These are phyloP conservation scores for Nesidiocoris tenuis DNA, from an alignment of 2,888 invertebrate species.

Conservation along the genomic window DNA sequence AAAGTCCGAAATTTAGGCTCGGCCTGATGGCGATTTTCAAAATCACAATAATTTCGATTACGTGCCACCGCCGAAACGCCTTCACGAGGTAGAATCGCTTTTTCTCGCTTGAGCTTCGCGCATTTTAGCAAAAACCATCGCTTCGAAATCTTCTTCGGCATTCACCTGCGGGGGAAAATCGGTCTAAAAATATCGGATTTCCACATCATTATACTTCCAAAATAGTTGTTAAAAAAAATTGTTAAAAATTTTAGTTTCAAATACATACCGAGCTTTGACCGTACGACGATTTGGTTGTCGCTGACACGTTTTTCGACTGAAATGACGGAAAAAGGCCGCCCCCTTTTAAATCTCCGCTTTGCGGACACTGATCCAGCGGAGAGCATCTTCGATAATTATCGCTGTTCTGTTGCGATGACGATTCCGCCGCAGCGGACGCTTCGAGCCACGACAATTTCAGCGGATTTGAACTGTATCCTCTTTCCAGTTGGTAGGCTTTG, in stretches of 20 bases:
- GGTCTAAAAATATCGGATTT: neutral
- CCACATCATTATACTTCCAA: neutral
- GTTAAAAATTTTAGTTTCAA: too few relatives aligned
- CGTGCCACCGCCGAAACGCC: too few relatives aligned
- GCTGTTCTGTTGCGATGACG: neutral
- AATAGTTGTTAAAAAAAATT: too few relatives aligned
- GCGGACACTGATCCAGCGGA: slow-evolving; percentile 4
- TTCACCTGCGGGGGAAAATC: slow-evolving; percentile 13
- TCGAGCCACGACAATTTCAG: slow-evolving; percentile 69
- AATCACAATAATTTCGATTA: too few relatives aligned
- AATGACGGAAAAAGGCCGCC: slow-evolving; percentile 25
- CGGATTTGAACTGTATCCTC: slow-evolving; percentile 68
- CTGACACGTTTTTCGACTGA: neutral
- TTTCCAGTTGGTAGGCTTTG: slow-evolving; percentile 60
- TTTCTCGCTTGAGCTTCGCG: slow-evolving; percentile 80
- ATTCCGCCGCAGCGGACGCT: slow-evolving; percentile 53
- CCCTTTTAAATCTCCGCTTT: neutral
- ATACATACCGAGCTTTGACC: slow-evolving; percentile 2
- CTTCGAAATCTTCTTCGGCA: slow-evolving; percentile 73
- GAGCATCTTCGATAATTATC: neutral
- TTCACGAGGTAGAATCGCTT: slow-evolving; percentile 1
- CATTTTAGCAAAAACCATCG: slow-evolving; percentile 73
- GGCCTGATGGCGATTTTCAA: too few relatives aligned
- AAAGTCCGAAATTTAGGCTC: too few relatives aligned
- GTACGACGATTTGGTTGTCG: neutral